Conservation (phyloP, 2,797 vertebrate genomes). For the Mallotus villosus region DNA sequence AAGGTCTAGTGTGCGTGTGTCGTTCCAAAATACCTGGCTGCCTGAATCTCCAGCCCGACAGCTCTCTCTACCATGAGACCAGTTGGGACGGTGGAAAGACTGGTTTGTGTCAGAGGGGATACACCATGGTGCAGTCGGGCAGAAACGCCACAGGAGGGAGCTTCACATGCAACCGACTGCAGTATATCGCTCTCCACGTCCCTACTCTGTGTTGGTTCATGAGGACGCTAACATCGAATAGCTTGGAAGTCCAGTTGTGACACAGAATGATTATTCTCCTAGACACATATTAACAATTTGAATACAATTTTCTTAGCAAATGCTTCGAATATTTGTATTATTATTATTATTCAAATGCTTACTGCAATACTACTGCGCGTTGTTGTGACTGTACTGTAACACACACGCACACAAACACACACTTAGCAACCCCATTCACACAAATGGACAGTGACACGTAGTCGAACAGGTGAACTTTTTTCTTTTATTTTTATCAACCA, state of each 20-base stretch:
- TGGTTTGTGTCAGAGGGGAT: background rate
- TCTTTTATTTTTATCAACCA: slow-evolving; percentile 49
- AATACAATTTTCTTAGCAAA: background rate
- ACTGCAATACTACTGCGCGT: background rate
- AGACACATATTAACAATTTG: background rate
- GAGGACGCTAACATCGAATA: background rate
- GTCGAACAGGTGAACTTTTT: slow-evolving; percentile 30
- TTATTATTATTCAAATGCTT: background rate
- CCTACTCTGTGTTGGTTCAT: background rate
- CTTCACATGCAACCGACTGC: background rate
- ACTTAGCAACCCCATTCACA: background rate
- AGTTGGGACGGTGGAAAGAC: background rate
- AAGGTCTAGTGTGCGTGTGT: background rate
- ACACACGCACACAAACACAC: background rate
- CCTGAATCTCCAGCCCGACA: background rate
- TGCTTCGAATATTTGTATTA: background rate
- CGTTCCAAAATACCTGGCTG: background rate
- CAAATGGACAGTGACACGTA: slow-evolving; percentile 66
- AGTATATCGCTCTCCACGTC: background rate
- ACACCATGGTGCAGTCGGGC: background rate
- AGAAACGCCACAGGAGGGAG: slow-evolving; percentile 5
- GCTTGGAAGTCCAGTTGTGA: background rate
- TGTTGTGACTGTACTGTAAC: too few relatives aligned
- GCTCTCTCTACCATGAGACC: background rate
- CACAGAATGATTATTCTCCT: background rate